phyloP scores from a whole-genome alignment of 2,113 vertebrate genomes.

The cattle (Bos taurus) region ARS-UCD2.0 NC_037351.1:26696501-26697000 shows the following conservation, averaged over 20 bases:
- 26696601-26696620: background rate
- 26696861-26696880: background rate
- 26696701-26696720: background rate
- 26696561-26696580: background rate
- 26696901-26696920: background rate
- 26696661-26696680: background rate
- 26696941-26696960: background rate
- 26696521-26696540: background rate
- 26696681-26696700: background rate
- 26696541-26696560: background rate
- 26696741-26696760: background rate
- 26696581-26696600: background rate
- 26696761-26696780: background rate
- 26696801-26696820: background rate
- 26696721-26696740: background rate
- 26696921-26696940: background rate
- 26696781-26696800: background rate
- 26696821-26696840: background rate
- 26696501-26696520: background rate
- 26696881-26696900: background rate
- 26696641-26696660: background rate
- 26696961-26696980: background rate
- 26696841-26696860: background rate
- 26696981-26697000: background rate
- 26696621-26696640: background rate